These are phyloP conservation scores for Acanthurus lineatus DNA, from an alignment of 2,797 vertebrate species.

Conservation along the genomic window DNA sequence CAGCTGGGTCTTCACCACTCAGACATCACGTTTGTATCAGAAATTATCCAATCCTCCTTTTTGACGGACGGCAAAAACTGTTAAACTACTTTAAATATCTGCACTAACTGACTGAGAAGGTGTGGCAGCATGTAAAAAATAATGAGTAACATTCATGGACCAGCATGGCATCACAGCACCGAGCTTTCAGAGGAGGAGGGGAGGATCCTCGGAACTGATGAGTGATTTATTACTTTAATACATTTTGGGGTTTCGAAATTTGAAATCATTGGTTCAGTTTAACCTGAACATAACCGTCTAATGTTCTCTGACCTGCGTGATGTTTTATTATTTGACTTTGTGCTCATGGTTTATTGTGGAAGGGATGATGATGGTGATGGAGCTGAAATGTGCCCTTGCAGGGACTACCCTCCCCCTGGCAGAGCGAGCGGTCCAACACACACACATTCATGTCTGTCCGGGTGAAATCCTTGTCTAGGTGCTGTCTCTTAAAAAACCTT, in stretches of 20 bases:
- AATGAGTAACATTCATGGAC: not conserved
- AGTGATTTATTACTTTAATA: slow-evolving; percentile 44
- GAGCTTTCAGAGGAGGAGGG: not conserved
- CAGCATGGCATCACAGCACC: slow-evolving; percentile 7
- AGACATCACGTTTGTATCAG: not conserved
- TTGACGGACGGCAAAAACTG: not conserved
- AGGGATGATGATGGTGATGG: not conserved
- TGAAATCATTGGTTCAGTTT: not conserved
- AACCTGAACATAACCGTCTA: not conserved
- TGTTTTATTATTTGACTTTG: slow-evolving; percentile 19
- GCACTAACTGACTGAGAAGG: not conserved
- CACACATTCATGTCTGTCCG: slow-evolving; percentile 38
- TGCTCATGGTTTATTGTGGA: slow-evolving; percentile 19
- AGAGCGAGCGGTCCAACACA: slow-evolving; percentile 16
- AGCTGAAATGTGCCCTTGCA: slow-evolving; percentile 11
- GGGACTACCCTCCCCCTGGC: slow-evolving; percentile 14
- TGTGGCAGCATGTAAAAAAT: not conserved
- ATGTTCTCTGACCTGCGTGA: slow-evolving; percentile 22
- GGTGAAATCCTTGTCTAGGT: slow-evolving; percentile 56
- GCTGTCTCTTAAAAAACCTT: slow-evolving; percentile 63
- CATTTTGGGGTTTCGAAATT: slow-evolving; percentile 9
- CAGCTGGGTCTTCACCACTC: not conserved
- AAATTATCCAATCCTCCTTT: not conserved
- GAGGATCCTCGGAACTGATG: not conserved
- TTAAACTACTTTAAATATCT: not conserved